A percentile compares a stretch with the other conserved stretches of the same genome.
Evolutionary conservation across 2,797 vertebrate genomes (phyloP).

Genomic region (Molossus alvarezi): DNA sequence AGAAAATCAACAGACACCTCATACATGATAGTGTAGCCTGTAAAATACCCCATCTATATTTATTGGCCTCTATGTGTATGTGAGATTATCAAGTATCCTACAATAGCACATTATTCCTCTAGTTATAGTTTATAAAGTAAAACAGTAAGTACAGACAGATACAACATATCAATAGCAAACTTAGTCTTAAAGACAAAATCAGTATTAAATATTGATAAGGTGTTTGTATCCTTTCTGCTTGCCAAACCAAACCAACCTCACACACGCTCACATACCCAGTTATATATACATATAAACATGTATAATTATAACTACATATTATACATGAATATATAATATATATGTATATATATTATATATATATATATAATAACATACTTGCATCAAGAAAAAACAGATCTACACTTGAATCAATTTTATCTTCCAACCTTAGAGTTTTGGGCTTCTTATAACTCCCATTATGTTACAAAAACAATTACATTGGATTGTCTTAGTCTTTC

Average conservation of each 20-base stretch:
- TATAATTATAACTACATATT: neutral
- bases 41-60: neutral
- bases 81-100: neutral
- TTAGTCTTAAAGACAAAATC: neutral
- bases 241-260: neutral
- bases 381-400: neutral
- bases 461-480: constrained; percentile 4
- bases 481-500: constrained; percentile 15
- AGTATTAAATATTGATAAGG: neutral
- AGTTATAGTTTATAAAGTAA: neutral
- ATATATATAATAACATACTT: neutral
- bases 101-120: neutral
- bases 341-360: neutral
- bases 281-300: neutral
- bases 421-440: constrained; percentile 36
- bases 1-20: neutral
- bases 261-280: neutral
- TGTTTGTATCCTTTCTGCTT: neutral
- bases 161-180: neutral
- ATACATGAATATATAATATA: neutral
- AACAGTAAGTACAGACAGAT: neutral
- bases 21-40: neutral
- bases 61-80: neutral
- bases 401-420: constrained; percentile 11
- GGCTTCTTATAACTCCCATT: neutral